Conservation (phyloP, 2,797 vertebrate species). For the Anguilla megastoma region DNA sequence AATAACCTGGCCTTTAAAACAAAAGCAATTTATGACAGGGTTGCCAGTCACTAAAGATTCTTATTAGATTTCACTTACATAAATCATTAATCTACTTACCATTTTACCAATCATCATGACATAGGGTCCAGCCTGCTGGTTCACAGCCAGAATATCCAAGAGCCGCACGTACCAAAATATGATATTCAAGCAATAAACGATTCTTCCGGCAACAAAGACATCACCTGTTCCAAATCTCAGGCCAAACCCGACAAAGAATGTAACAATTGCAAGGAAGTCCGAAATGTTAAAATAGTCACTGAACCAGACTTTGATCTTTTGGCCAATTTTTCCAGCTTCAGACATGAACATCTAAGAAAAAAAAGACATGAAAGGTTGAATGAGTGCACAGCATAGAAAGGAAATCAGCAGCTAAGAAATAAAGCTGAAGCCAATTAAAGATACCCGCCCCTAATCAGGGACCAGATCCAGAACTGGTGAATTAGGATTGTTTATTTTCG, state of each 20-base stretch:
- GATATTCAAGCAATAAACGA: conserved; percentile 95
- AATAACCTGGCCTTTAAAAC: neutral
- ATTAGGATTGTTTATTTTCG: neutral
- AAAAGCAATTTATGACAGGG: neutral
- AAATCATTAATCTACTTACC: conserved; percentile 74
- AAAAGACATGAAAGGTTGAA: conserved; percentile 9
- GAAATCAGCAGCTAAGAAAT: neutral
- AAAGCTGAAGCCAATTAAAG: neutral
- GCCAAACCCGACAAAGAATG: conserved; percentile 92
- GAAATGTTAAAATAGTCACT: conserved; percentile 94
- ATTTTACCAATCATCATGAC: conserved; percentile 99
- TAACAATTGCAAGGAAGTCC: conserved; percentile 92
- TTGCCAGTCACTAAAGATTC: neutral
- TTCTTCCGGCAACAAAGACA: conserved; percentile 82
- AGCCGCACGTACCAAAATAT: conserved; percentile 99
- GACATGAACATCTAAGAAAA: conserved; percentile 93
- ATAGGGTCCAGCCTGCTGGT: conserved; percentile 97
- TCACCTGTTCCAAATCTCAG: conserved; percentile 82
- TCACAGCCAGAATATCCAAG: conserved; percentile 94
- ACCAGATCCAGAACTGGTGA: neutral
- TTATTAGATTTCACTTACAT: neutral
- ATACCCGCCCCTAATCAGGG: neutral
- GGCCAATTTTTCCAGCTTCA: conserved; percentile 95
- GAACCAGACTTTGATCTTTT: conserved; percentile 98
- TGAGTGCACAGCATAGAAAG: conserved; percentile 14